Evolutionary conservation across 2,113 vertebrate genomes (phyloP).

Genomic region (Chlorocebus sabaeus): DNA sequence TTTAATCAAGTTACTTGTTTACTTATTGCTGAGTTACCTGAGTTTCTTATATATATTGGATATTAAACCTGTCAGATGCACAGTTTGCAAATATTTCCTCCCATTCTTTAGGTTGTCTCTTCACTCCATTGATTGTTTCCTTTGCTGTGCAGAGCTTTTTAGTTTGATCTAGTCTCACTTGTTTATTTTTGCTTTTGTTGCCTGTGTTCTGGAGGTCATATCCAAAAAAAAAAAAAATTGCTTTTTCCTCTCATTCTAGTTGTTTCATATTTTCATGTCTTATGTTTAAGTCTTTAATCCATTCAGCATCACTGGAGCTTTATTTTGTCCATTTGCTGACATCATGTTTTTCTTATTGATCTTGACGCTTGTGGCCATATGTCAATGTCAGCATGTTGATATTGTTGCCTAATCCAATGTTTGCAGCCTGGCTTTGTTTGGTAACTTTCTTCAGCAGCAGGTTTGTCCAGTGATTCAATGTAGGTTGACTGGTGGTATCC

Average conservation of each 20-base stretch:
- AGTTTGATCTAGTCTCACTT: background rate
- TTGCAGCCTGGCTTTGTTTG: background rate
- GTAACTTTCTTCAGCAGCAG: background rate
- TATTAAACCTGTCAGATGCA: background rate
- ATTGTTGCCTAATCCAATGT: background rate
- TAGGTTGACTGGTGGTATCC: background rate
- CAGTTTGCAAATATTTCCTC: background rate
- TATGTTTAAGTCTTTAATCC: too few relatives aligned
- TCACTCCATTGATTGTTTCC: background rate
- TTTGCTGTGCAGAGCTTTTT: too few relatives aligned
- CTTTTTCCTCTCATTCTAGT: too few relatives aligned
- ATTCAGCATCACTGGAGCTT: background rate
- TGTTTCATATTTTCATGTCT: too few relatives aligned
- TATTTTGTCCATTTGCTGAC: background rate
- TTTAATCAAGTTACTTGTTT: background rate
- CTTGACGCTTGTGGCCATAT: background rate
- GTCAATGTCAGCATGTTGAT: background rate
- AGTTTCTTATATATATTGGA: background rate
- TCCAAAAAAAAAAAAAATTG: too few relatives aligned
- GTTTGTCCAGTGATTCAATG: background rate
- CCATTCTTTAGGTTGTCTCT: background rate
- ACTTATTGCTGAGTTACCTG: background rate
- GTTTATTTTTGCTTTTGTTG: background rate
- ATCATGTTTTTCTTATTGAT: background rate
- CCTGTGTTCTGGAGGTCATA: background rate